Evolutionary conservation across 1,140 invertebrate genomes (phyloP), one percentile per base, ranked within the genome.

Genomic region (Nasonia giraulti): DNA sequence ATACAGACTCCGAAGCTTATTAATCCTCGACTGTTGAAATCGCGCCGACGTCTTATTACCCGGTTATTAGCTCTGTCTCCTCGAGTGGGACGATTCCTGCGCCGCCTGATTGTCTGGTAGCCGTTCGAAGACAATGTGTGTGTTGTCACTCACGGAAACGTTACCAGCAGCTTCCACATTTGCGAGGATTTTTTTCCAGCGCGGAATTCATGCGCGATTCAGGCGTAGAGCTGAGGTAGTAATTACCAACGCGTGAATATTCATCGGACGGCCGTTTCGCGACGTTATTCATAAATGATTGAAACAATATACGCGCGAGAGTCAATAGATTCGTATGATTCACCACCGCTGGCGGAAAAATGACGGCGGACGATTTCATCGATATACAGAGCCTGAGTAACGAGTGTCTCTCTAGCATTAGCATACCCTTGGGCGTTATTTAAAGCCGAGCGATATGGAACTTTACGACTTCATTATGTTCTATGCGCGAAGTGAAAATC

Each of bases 21-120:
- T 62, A 62, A 62, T 62, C 55, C 55, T 62, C 55, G 55, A 62
- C 55, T 71, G 68, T 71, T 71, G 68, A 71, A 71, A 71, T 71
- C 68, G 27, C 68, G 10, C 31, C 68, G 68, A 31, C 55, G 55
- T 62, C 55, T 71, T 71, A 71, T 27, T 33, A 71, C 23, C 10
- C 2, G 68, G 23, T 71, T 71, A 71, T 71, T 71, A 71, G 68
- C 68, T 71, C 27, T 33, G 68, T 71, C 68, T 33, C 68, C 14
- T 71, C 68, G 68, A 31, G 68, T 71, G 68, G 68, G 68, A 31
- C 7, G 68, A 71, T 71, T 33, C 23, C 20, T 33, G 2, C 68
- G 31, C 0, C 68, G 31, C 27, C 68, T 27, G 68, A 71, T 71
- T 71, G 68, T 71, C 31, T 71, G 68, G 68, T 71, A 71, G 68